Conservation (phyloP, 1,140 invertebrate species). For the Lordiphosa mommai region DNA sequence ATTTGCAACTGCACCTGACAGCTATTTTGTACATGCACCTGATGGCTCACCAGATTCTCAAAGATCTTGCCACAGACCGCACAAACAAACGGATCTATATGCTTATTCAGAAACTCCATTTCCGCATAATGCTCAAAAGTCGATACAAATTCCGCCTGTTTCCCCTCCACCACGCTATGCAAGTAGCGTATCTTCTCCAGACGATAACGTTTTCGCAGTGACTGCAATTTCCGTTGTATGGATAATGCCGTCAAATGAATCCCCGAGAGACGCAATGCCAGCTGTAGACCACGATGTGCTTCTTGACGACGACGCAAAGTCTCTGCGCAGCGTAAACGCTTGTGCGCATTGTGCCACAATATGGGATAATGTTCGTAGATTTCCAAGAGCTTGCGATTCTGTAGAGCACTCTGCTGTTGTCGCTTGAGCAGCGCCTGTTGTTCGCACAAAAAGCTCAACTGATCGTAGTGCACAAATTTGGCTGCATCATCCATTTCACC, state of each 20-base stretch:
- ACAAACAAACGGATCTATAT: slow-evolving; percentile 69
- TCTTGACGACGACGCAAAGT: slow-evolving; percentile 19
- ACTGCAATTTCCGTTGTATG: slow-evolving; percentile 53
- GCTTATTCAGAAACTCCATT: slow-evolving; percentile 67
- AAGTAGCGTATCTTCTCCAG: slow-evolving; percentile 66
- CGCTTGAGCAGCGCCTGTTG: slow-evolving; percentile 57
- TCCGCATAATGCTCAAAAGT: slow-evolving; percentile 54
- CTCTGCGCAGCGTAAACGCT: slow-evolving; percentile 25
- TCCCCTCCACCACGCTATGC: slow-evolving; percentile 57
- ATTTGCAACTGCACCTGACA: slow-evolving; percentile 20
- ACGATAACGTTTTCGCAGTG: slow-evolving; percentile 59
- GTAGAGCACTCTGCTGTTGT: slow-evolving; percentile 37
- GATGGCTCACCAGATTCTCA: slow-evolving; percentile 51
- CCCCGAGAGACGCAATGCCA: slow-evolving; percentile 33
- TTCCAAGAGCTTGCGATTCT: slow-evolving; percentile 61
- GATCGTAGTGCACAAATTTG: slow-evolving; percentile 60
- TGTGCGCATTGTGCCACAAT: slow-evolving; percentile 63
- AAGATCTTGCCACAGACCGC: slow-evolving; percentile 63
- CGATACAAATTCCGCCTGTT: slow-evolving; percentile 42
- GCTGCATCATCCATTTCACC: slow-evolving; percentile 48
- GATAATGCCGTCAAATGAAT: slow-evolving; percentile 46
- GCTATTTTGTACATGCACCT: slow-evolving; percentile 43
- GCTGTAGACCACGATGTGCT: slow-evolving; percentile 32
- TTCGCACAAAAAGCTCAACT: slow-evolving; percentile 50
- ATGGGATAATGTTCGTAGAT: slow-evolving; percentile 68